phyloP scores from a whole-genome alignment of 2,888 invertebrate species.

The Alcis repandata region DNA sequence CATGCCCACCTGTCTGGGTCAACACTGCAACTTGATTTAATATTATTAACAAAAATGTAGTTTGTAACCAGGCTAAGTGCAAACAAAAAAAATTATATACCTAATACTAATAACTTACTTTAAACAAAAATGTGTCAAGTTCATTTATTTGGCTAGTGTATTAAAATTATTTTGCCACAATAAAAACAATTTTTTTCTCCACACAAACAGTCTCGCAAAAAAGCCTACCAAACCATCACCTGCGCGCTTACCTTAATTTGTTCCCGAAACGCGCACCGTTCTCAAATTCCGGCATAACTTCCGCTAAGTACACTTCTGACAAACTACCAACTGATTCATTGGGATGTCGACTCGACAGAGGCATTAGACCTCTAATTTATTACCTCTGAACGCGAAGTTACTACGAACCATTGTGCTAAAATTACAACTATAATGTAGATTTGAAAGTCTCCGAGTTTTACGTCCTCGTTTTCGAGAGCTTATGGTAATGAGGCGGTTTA shows the following conservation, averaged over 20 bases:
- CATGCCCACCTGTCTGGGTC: too few species aligned
- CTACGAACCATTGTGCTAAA: constrained; percentile 55
- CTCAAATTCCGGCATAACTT: constrained; percentile 32
- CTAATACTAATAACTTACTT: too few species aligned
- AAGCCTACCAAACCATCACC: constrained; percentile 13
- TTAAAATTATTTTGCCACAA: too few species aligned
- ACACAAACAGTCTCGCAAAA: background rate
- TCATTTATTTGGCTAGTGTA: too few species aligned
- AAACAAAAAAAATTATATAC: too few species aligned
- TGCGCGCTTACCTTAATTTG: constrained; percentile 20
- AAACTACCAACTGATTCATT: constrained; percentile 54
- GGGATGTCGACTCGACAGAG: constrained; percentile 53
- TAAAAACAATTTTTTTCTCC: too few species aligned
- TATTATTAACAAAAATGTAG: too few species aligned
- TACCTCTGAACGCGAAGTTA: constrained; percentile 48
- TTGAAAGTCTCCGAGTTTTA: constrained; percentile 39
- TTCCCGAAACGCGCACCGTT: constrained; percentile 17
- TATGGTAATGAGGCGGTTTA: constrained; percentile 35
- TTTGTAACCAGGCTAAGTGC: too few species aligned
- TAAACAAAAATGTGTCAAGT: too few species aligned
- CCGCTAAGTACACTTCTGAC: constrained; percentile 37
- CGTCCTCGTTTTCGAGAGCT: constrained; percentile 27
- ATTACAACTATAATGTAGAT: constrained; percentile 44
- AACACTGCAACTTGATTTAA: too few species aligned
- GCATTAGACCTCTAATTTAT: constrained; percentile 60